Evolutionary conservation across 2,797 vertebrate species (phyloP), one percentile per base, ranked within the genome.

Genomic region (Pogoniulus pusillus): DNA sequence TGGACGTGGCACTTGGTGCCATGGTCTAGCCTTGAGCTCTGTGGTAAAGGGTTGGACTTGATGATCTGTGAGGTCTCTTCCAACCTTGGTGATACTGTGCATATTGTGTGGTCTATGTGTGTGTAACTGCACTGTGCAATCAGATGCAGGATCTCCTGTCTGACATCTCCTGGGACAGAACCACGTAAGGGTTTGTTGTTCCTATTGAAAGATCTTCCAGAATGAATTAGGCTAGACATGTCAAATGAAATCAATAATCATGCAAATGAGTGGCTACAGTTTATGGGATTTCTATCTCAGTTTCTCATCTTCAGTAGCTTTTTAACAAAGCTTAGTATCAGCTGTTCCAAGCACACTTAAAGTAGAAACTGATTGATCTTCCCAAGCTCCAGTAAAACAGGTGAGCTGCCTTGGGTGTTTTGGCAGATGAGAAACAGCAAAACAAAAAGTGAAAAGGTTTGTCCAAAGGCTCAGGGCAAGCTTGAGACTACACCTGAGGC

Each of bases 191-290:
- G 13, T 49, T 91, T 91, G 30, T 47, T 71, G 65, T 55, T 87
- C 87, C 79, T 65, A 51, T 78, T 78, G 82, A 79, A 87, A 90
- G 73, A 37, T 13, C 19, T 82, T 73, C 73, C 58, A 72, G 63
- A 91, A 89, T 69, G 74, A 93, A 83, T 93, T 57, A 51, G 32
- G 55, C 22, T 47, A 57, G 66, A 87, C 91, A 90, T 53, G 30
- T 49, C 91, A 84, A 91, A 68, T 69, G 6, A 66, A 85, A 89
- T 91, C 47, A 16, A 83, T 93, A 87, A 63, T 65, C 81, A 66
- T 75, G 87, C 17, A 87, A 78, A 75, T 4, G 32, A 0, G 26
- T 75, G 57, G 60, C 47, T 75, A n/a, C n/a, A n/a, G n/a, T n/a
- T n/a, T n/a, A n/a, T n/a, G n/a, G n/a, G n/a, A n/a, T n/a, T 85